These are phyloP conservation scores for Micoletzkya japonica DNA, from an alignment of 2,888 invertebrate genomes.

Conservation along the genomic window DNA sequence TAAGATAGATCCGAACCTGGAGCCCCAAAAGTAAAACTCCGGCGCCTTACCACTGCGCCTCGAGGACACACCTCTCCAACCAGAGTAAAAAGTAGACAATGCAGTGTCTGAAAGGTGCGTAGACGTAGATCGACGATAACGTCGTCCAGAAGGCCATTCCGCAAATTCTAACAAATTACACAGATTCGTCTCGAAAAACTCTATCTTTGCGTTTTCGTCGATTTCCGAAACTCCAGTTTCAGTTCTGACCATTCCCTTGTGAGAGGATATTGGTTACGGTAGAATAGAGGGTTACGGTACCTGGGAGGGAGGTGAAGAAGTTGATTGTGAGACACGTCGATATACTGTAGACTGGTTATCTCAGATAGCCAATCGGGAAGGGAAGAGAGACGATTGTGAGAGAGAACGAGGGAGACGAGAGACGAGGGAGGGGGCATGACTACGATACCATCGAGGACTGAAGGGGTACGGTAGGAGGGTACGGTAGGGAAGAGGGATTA, in stretches of 20 bases:
- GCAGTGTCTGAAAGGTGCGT: too few species aligned
- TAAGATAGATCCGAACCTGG: too few species aligned
- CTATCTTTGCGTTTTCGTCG: too few species aligned
- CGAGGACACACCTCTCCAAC: too few species aligned
- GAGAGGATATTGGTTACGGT: constrained; percentile 18
- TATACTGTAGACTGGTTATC: constrained; percentile 35
- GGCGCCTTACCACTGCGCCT: too few species aligned
- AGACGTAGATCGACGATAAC: too few species aligned
- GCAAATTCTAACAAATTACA: too few species aligned
- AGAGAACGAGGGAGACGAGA: constrained; percentile 43
- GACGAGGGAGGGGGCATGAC: constrained; percentile 53
- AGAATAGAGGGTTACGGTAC: constrained; percentile 40
- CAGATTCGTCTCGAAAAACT: too few species aligned
- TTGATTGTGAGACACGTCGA: constrained; percentile 63
- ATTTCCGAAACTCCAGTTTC: constrained; percentile 4
- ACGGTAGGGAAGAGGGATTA: constrained; percentile 23
- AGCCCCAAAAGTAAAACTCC: too few species aligned
- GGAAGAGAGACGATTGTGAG: constrained; percentile 44
- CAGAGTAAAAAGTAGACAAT: too few species aligned
- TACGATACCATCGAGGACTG: constrained; percentile 51
- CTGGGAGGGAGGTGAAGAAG: constrained; percentile 64
- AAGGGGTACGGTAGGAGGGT: background rate
- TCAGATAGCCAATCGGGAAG: constrained; percentile 52
- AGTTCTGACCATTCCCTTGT: background rate
- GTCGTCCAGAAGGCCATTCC: too few species aligned